phyloP scores from a whole-genome alignment of 2,797 vertebrate species.

The Falco rusticolus region DNA sequence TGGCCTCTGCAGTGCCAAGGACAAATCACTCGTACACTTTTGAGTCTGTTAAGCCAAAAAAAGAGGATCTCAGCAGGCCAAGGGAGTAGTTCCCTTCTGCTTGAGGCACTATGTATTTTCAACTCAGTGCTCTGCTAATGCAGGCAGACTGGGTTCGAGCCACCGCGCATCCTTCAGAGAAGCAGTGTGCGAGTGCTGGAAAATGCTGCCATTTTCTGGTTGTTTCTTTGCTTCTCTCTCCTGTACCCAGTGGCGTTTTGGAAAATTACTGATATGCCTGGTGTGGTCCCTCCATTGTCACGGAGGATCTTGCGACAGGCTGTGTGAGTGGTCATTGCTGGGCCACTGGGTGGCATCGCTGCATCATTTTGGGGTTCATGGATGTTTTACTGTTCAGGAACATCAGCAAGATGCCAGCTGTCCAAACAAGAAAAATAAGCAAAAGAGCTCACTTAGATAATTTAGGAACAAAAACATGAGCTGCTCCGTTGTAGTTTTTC shows the following conservation, averaged over 20 bases:
- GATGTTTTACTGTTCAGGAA: not conserved
- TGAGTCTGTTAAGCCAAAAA: not conserved
- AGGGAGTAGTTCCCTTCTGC: not conserved
- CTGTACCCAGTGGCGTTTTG: not conserved
- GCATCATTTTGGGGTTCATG: not conserved
- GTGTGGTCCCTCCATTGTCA: rapidly evolving
- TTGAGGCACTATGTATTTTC: not conserved
- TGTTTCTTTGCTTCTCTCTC: not conserved
- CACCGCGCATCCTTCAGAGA: not conserved
- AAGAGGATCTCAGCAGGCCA: not conserved
- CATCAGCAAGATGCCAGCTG: not conserved
- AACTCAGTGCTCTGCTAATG: not conserved
- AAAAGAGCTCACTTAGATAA: not conserved
- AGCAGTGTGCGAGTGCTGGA: not conserved
- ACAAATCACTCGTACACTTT: rapidly evolving
- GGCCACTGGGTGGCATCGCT: slow-evolving; percentile 51
- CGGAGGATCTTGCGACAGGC: not conserved
- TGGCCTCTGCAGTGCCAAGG: not conserved
- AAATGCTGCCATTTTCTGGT: not conserved
- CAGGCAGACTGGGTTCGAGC: not conserved
- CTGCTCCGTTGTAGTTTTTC: not conserved
- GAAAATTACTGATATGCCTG: rapidly evolving
- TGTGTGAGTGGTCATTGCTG: not conserved
- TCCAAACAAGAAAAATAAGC: not conserved
- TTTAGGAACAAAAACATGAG: not conserved